Conservation (phyloP, 2,113 vertebrate genomes). For the Nannospalax galili region DNA sequence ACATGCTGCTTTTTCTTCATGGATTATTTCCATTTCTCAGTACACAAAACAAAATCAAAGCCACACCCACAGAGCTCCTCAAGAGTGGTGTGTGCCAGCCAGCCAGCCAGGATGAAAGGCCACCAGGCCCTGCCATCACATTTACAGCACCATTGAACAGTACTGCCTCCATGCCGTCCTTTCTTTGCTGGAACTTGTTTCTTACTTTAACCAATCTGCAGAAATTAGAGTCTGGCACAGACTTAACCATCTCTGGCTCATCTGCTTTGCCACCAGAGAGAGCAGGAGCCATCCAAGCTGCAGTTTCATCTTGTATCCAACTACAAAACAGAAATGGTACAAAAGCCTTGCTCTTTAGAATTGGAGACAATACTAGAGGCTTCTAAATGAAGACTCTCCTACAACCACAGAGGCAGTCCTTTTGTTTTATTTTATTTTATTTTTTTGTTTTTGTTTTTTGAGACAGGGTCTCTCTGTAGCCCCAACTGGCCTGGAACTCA, state of each 20-base stretch:
- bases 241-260: not conserved
- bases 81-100: not conserved
- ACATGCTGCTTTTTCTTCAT: conserved; percentile 24
- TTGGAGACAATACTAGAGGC: not conserved
- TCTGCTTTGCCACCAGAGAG: not conserved
- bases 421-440: too few species aligned
- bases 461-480: too few species aligned
- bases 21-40: conserved; percentile 49
- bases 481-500: too few species aligned
- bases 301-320: not conserved
- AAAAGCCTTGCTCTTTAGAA: conserved; percentile 2
- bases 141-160: not conserved
- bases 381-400: not conserved
- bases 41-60: conserved; percentile 23
- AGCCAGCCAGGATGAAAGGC: not conserved
- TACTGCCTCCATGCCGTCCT: not conserved
- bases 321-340: not conserved
- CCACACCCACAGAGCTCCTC: not conserved
- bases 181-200: not conserved
- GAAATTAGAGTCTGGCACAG: not conserved
- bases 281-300: not conserved
- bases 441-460: not conserved
- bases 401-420: not conserved
- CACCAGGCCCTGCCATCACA: not conserved
- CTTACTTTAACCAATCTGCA: not conserved